Conservation (phyloP, 2,113 vertebrate species). For the Australoheros scitulus region DNA sequence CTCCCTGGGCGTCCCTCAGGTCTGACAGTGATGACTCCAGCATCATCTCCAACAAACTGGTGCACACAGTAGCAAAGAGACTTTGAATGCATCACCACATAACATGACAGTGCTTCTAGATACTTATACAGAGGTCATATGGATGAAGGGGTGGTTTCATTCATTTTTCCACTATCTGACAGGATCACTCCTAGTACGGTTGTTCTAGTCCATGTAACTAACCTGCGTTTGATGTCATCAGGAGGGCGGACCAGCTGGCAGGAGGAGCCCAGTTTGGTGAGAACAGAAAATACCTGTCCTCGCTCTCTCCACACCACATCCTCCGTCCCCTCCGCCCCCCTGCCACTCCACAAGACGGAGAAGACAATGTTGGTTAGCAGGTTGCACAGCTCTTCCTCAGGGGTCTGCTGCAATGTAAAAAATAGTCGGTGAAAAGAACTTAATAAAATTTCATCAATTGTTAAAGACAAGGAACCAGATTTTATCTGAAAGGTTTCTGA, state of each 20-base stretch:
- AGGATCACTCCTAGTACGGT: not conserved
- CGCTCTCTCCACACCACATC: constrained; percentile 90
- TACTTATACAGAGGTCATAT: not conserved
- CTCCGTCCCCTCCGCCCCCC: constrained; percentile 84
- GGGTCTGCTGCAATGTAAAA: constrained; percentile 83
- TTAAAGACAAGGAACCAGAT: not conserved
- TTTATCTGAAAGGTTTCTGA: not conserved
- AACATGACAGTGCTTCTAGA: not conserved
- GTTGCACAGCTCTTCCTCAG: constrained; percentile 96
- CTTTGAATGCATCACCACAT: not conserved
- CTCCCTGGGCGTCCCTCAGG: constrained; percentile 81
- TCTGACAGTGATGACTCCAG: constrained; percentile 93
- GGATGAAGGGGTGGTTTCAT: not conserved
- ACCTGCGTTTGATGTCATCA: constrained; percentile 96
- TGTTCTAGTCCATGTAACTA: not conserved
- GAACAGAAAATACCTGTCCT: constrained; percentile 95
- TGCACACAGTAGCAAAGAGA: constrained; percentile 4
- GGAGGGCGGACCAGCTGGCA: constrained; percentile 90
- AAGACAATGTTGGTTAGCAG: constrained; percentile 96
- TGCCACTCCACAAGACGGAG: constrained; percentile 91
- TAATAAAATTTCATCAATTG: not conserved
- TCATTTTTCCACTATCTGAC: not conserved
- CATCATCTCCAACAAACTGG: constrained; percentile 98
- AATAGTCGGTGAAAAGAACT: not conserved
- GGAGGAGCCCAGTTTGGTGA: constrained; percentile 93